A percentile compares a stretch with the other conserved stretches of the same genome.
phyloP scores from a whole-genome alignment of 2,797 vertebrate species.

The Melanogrammus aeglefinus region DNA sequence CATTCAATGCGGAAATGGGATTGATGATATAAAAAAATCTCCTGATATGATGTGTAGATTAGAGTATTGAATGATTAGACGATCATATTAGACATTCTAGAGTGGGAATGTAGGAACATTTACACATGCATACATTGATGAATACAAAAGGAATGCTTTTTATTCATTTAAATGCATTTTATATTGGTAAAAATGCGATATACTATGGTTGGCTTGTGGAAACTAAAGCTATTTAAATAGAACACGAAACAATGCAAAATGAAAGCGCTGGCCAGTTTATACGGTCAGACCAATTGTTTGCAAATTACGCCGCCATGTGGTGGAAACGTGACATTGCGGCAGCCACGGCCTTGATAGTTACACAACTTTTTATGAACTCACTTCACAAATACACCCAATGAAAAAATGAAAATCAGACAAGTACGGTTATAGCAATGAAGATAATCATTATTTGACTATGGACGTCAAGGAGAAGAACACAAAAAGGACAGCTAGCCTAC shows the following conservation, averaged over 20 bases:
- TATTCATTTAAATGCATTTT: neutral
- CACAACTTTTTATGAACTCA: neutral
- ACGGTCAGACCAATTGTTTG: conserved; percentile 30
- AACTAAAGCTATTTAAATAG: neutral
- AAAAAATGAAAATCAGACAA: neutral
- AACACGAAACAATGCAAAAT: neutral
- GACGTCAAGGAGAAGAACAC: neutral
- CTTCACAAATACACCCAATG: neutral
- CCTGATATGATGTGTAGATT: neutral
- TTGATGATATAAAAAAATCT: neutral
- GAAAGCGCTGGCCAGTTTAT: neutral
- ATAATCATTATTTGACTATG: neutral
- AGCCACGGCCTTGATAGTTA: neutral
- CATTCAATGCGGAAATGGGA: neutral
- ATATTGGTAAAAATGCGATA: neutral
- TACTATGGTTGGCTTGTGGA: neutral
- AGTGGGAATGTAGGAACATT: neutral
- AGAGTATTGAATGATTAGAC: neutral
- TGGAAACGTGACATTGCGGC: neutral
- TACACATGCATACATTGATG: neutral
- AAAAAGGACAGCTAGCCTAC: neutral
- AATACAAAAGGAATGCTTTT: neutral
- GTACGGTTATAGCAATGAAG: neutral
- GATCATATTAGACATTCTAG: neutral
- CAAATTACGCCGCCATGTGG: conserved; percentile 63